phyloP scores from a whole-genome alignment of 2,797 vertebrate species.

The Gallinago solitaria region DNA sequence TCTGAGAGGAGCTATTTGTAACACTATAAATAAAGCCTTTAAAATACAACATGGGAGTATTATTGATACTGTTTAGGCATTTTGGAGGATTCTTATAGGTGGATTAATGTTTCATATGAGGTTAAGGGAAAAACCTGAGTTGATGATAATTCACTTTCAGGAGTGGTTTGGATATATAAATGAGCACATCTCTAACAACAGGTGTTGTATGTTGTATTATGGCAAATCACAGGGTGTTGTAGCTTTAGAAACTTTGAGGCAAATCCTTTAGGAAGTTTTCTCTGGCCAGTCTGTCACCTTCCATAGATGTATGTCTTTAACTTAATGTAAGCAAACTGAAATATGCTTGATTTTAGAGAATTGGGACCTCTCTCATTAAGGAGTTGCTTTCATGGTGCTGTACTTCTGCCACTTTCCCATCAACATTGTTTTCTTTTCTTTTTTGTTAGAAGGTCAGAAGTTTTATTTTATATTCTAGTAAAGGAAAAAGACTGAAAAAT shows the following conservation, averaged over 20 bases:
- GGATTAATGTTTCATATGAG: background rate
- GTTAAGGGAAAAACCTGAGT: background rate
- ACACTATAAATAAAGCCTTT: background rate
- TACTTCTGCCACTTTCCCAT: background rate
- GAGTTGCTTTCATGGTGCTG: background rate
- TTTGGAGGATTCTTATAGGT: background rate
- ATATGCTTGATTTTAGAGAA: background rate
- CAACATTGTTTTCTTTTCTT: background rate
- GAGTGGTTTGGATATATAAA: background rate
- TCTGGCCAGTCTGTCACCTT: background rate
- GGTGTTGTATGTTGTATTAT: accelerated
- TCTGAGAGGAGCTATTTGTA: background rate
- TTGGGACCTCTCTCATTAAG: background rate
- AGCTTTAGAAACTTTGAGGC: background rate
- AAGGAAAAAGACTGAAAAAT: background rate
- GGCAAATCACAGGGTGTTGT: background rate
- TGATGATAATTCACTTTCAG: background rate
- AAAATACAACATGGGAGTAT: background rate
- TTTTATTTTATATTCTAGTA: background rate
- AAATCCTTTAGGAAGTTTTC: background rate
- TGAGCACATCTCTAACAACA: background rate
- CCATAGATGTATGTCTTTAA: background rate
- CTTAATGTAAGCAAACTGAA: background rate
- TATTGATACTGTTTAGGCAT: background rate
- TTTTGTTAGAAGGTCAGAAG: constrained; percentile 10